Conservation (phyloP, 2,797 vertebrate species). For the Betta splendens region DNA sequence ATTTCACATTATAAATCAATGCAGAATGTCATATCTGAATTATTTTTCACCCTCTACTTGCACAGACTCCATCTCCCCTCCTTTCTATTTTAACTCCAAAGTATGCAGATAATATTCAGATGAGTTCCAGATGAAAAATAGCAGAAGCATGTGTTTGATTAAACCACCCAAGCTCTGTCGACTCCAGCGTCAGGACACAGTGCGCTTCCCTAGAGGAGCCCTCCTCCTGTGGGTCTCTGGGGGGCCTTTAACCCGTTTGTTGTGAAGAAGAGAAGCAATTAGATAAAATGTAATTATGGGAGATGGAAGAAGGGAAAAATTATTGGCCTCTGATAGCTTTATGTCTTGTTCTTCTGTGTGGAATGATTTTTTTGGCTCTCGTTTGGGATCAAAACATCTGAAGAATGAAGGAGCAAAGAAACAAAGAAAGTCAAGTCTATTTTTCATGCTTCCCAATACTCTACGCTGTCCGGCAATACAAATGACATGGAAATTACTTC, state of each 20-base stretch:
- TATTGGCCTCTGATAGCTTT: constrained; percentile 10
- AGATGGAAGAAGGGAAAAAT: constrained; percentile 17
- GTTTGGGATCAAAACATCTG: too few species aligned
- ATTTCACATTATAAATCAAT: constrained; percentile 31
- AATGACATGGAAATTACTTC: not conserved
- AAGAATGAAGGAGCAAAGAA: constrained; percentile 8
- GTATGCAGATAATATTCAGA: constrained; percentile 63
- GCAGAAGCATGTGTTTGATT: constrained; percentile 62
- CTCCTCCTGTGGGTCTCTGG: constrained; percentile 21
- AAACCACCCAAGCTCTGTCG: constrained; percentile 43
- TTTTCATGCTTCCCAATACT: not conserved
- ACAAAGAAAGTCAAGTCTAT: not conserved
- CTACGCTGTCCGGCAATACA: not conserved
- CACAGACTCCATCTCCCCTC: constrained; percentile 12
- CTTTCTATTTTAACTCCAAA: constrained; percentile 58
- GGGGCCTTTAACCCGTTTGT: constrained; percentile 24
- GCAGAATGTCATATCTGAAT: constrained; percentile 27
- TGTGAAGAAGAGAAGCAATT: constrained; percentile 18
- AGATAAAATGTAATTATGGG: constrained; percentile 27
- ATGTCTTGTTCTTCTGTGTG: constrained; percentile 5
- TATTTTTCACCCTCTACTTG: constrained; percentile 22
- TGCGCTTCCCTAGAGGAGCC: constrained; percentile 37
- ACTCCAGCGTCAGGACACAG: constrained; percentile 47
- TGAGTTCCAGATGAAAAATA: constrained; percentile 67
- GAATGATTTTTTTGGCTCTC: not conserved